Evolutionary conservation across 1,140 invertebrate species (phyloP), one percentile per base, ranked within the genome.

Genomic region (Latrodectus geometricus): DNA sequence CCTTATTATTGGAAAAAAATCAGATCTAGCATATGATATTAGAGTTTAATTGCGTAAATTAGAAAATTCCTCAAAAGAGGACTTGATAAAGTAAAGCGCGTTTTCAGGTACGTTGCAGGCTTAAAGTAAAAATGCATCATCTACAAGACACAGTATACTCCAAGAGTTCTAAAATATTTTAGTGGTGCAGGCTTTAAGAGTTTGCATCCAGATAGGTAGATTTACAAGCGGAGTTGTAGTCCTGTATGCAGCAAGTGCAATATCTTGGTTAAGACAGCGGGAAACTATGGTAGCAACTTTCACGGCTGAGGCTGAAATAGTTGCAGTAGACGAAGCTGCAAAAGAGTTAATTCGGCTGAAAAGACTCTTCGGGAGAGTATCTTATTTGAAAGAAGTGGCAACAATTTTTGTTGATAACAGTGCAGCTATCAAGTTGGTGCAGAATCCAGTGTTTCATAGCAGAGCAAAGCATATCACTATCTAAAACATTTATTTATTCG

Each of bases 1-100:
- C 88, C 76, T 92, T 17, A 74, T 89, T 9, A 85, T 90, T 17
- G 87, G 88, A 0, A 92, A 91, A 17, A 78, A 92, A 54, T 92
- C 92, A 75, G 92, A 93, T 88, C 91, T 93, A 23, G 83, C 91
- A 4, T 92, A 88, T 89, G 89, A 91, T 54, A 91, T 92, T 1
- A 90, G 90, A 87, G 8, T 79, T 52, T 12, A 78, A 11, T 72
- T 50, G 12, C n/a, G 0, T 11, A 15, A 15, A 9, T 23, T 79
- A 9, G 66, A 79, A 72, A 75, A 70, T 35, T 75, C 66, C 50
- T 70, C 74, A 70, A 17, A 9, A 70, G 74, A 86, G 8, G 49
- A 93, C 89, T 92, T 91, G 90, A 86, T 86, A 89, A 90, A 87
- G 90, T 89, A 0, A 92, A 92, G 84, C 66, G 92, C 75, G 87